Evolutionary conservation across 2,113 vertebrate species (phyloP).

Genomic region (Lanius collurio): DNA sequence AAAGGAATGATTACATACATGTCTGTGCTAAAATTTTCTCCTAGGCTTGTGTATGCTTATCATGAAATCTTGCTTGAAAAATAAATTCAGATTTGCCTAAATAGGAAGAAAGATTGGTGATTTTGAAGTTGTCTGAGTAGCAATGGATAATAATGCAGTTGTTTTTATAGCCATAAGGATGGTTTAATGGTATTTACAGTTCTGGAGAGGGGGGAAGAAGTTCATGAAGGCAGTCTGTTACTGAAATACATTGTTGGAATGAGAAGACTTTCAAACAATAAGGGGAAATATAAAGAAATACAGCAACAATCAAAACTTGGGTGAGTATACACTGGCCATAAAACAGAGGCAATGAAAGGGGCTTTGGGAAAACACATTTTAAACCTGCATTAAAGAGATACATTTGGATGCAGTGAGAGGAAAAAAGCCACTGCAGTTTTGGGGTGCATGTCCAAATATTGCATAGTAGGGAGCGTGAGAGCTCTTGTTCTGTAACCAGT

Average conservation of each 20-base stretch:
- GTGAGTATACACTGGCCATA: neutral
- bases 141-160: neutral
- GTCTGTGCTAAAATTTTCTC: neutral
- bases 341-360: neutral
- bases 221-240: neutral
- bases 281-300: neutral
- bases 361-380: neutral
- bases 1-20: neutral
- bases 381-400: neutral
- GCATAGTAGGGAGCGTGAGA: neutral
- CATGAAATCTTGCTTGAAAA: neutral
- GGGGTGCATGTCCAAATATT: neutral
- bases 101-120: neutral
- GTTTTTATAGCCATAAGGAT: neutral
- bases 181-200: neutral
- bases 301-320: neutral
- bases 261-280: neutral
- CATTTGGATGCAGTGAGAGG: neutral
- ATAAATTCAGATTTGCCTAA: neutral
- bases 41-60: neutral
- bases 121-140: neutral
- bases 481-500: neutral
- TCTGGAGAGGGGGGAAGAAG: neutral
- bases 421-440: neutral
- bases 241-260: neutral